Evolutionary conservation across 2,797 vertebrate species (phyloP).

Genomic region (Percopsis omiscomaycus): DNA sequence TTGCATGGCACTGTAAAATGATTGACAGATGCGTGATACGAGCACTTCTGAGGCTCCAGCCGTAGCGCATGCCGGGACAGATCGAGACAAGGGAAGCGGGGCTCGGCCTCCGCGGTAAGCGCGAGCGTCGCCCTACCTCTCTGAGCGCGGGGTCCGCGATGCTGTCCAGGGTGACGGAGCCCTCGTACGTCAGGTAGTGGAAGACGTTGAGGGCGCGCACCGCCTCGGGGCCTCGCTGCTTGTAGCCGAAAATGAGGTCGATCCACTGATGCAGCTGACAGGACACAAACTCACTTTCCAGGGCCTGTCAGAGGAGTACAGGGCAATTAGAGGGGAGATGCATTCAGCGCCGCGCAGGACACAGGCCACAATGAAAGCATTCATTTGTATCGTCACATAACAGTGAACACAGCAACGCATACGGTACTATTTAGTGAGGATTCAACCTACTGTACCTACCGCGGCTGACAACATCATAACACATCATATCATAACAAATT

Average conservation of each 20-base stretch:
- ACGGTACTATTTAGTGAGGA: conserved; percentile 13
- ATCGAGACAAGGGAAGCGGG: conserved; percentile 42
- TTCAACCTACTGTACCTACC: too few relatives aligned
- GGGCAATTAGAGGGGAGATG: conserved; percentile 73
- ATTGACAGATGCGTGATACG: conserved; percentile 61
- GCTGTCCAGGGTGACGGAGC: conserved; percentile 91
- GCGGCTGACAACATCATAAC: conserved; percentile 6
- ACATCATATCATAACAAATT: conserved; percentile 9
- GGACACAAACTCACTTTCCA: conserved; percentile 99
- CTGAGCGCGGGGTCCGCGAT: conserved; percentile 88
- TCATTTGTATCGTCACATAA: conserved; percentile 42
- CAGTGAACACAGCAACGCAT: conserved; percentile 27
- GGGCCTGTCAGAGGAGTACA: conserved; percentile 83
- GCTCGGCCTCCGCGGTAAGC: conserved; percentile 31
- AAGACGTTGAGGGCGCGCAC: conserved; percentile 96
- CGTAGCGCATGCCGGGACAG: conserved; percentile 48
- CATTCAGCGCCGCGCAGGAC: conserved; percentile 29
- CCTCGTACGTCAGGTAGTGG: conserved; percentile 95
- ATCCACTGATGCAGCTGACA: conserved; percentile 99
- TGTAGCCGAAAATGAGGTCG: conserved; percentile 99
- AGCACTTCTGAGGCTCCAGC: conserved; percentile 42
- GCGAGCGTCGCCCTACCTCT: conserved; percentile 82
- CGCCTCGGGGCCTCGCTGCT: conserved; percentile 96
- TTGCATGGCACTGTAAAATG: conserved; percentile 58
- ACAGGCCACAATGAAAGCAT: conserved; percentile 26